Evolutionary conservation across 2,888 invertebrate species (phyloP).

Genomic region (Philhelius pedissequus): DNA sequence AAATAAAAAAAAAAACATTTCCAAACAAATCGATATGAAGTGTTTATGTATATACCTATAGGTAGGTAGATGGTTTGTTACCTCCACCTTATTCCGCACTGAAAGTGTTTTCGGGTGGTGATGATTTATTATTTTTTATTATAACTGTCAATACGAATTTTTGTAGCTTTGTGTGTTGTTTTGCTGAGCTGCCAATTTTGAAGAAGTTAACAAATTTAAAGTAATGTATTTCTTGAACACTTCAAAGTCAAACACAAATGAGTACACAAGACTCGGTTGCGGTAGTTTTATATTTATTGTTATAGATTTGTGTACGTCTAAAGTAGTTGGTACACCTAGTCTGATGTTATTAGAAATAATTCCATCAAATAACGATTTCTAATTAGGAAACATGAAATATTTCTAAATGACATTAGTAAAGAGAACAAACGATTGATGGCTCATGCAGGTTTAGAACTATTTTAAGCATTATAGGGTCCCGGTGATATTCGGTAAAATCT

Average conservation of each 20-base stretch:
- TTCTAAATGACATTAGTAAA: no score
- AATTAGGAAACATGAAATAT: no score
- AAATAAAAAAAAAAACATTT: not conserved
- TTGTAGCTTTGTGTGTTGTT: not conserved
- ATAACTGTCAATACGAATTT: not conserved
- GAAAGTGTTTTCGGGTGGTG: not conserved
- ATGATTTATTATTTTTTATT: not conserved
- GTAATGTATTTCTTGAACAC: not conserved
- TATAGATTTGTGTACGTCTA: no score
- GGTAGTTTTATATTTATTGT: no score
- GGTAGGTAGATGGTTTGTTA: no score
- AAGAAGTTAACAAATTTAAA: not conserved
- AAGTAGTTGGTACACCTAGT: no score
- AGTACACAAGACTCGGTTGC: not conserved
- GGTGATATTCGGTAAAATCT: no score
- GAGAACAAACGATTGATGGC: no score
- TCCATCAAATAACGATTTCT: no score
- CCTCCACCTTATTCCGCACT: conserved; percentile 1
- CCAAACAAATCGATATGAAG: conserved; percentile 40
- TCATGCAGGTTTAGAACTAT: not conserved
- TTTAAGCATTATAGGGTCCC: no score
- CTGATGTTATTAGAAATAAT: no score
- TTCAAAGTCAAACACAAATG: not conserved
- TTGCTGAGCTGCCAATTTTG: not conserved
- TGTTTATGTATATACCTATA: not conserved